Conservation (phyloP, 2,888 invertebrate genomes). For the Tricholauxania praeusta region DNA sequence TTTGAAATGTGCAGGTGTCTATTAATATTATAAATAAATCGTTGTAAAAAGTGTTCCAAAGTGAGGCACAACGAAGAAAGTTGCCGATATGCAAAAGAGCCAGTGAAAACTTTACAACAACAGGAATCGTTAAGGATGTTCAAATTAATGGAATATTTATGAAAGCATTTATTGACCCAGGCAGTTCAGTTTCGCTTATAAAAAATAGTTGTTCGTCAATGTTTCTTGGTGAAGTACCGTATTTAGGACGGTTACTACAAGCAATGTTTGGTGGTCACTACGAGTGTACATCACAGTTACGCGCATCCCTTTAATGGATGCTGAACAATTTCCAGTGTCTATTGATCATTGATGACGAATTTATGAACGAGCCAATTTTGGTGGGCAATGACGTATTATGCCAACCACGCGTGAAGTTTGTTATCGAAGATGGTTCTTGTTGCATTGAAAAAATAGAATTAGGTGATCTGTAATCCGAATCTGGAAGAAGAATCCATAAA, state of each 20-base stretch:
- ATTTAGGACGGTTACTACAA: background rate
- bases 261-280: background rate
- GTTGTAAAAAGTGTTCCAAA: no score
- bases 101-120: no score
- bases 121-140: no score
- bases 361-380: background rate
- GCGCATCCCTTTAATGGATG: background rate
- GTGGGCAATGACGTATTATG: background rate
- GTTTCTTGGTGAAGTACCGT: no score
- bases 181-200: no score
- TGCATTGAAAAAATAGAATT: background rate
- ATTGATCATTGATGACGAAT: background rate
- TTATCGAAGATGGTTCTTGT: constrained; percentile 1
- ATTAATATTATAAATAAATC: no score
- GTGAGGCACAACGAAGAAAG: no score
- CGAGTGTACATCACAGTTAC: background rate
- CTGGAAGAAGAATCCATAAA: background rate
- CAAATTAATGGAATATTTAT: no score
- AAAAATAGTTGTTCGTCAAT: no score
- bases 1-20: no score
- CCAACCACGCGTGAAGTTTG: background rate
- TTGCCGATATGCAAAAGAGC: no score
- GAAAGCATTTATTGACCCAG: no score
- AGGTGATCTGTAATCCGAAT: background rate
- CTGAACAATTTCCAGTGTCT: background rate